Base-by-base conservation (phyloP, 1,140 invertebrate species). In the Ceratina japonica region DNA sequence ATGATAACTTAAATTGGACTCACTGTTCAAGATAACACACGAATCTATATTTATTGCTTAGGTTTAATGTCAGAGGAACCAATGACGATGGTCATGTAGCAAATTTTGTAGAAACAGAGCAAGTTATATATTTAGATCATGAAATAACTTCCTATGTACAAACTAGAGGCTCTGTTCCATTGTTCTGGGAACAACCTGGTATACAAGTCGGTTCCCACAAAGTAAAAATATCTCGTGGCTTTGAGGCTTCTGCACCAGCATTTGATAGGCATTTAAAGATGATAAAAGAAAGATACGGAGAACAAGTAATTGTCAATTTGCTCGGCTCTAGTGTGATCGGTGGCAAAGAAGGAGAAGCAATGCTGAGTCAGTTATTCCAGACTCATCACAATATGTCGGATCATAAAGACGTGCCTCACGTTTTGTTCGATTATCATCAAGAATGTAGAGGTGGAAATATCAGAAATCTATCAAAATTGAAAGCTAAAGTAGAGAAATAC, bases 101-200 rank as follows among this genome's bases (percentile, higher is more conserved):
- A 2, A 99, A 99, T 94, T 99, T 99, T 94, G 98, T 99, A 13
- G 99, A 99, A 94, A 99, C 98, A 0, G 99, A 99, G 93, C 99
- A 99, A 93, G 95, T 97, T 0, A 97, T 98, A 79, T 98, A 96
- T 89, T 93, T 99, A 83, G 98, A 99, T 90, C 96, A 97, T 86
- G 96, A 97, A 88, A 94, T 97, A 1, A 94, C 96, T 5, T 97
- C 97, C 15, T 97, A 96, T 89, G 90, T 98, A 7, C 97, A 97
- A 91, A 99, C 97, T 0, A 94, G 99, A 85, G 99, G 99, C 0
- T 99, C 98, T 0, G 98, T 99, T 10, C 98, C 98, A 4, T 92
- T 99, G 13, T 99, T 99, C 92, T 99, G 98, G 98, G 99, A 99
- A 91, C 99, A 99, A 89, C 98, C 98, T 1, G 99, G 99, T n/a